Evolutionary conservation across 1,140 invertebrate genomes (phyloP).

Genomic region (Drosophila novamexicana): DNA sequence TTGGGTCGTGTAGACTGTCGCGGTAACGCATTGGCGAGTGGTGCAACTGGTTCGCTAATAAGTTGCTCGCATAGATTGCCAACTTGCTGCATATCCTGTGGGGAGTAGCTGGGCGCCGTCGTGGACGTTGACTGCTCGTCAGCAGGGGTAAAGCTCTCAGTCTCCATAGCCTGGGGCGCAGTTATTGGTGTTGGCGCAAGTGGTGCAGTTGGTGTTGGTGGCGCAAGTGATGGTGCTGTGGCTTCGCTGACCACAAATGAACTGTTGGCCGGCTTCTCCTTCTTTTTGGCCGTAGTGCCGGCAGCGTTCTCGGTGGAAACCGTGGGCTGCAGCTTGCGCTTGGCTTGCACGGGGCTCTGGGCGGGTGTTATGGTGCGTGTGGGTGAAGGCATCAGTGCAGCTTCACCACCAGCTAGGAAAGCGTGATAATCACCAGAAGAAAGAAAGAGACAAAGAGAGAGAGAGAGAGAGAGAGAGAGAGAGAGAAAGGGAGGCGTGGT

Average conservation of each 20-base stretch:
- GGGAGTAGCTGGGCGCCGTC: constrained; percentile 61
- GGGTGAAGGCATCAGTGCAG: constrained; percentile 86
- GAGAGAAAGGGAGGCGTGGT: constrained; percentile 72
- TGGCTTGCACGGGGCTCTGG: constrained; percentile 83
- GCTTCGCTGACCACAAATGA: constrained; percentile 65
- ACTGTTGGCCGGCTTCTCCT: constrained; percentile 71
- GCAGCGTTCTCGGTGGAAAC: constrained; percentile 87
- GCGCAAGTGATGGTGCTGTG: constrained; percentile 42
- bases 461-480: constrained; percentile 67
- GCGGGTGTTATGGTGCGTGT: constrained; percentile 86
- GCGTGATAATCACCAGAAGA: constrained; percentile 8
- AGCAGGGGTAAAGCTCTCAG: constrained; percentile 52
- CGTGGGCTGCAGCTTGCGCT: constrained; percentile 89
- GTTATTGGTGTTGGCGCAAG: constrained; percentile 11
- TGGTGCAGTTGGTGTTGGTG: constrained; percentile 13
- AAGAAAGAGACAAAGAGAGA: constrained; percentile 44
- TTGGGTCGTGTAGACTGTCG: constrained; percentile 61
- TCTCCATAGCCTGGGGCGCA: constrained; percentile 69
- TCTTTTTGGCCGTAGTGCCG: constrained; percentile 73
- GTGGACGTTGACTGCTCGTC: constrained; percentile 22
- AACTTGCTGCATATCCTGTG: constrained; percentile 83
- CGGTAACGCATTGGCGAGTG: constrained; percentile 30
- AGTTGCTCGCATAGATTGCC: constrained; percentile 74
- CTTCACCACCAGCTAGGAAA: constrained; percentile 80
- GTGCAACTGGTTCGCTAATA: constrained; percentile 30